phyloP scores from a whole-genome alignment of 2,888 invertebrate genomes.

The Nineta flava region DNA sequence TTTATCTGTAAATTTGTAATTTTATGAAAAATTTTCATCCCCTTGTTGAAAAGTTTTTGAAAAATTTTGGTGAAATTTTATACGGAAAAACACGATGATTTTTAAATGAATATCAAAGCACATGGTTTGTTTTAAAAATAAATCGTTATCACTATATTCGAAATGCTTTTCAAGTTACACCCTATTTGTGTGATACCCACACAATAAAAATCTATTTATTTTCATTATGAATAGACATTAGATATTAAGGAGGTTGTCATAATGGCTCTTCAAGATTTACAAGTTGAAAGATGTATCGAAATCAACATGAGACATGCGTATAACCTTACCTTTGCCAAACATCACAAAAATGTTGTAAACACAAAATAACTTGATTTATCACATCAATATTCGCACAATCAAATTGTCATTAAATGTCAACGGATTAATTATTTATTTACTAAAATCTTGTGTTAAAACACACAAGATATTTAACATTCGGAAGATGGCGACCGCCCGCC shows the following conservation, averaged over 20 bases:
- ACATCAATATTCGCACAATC: slow-evolving; percentile 10
- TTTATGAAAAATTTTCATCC: too few species aligned
- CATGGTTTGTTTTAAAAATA: too few species aligned
- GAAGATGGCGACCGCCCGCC: slow-evolving; percentile 41
- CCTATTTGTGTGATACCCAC: too few species aligned
- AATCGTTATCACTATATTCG: too few species aligned
- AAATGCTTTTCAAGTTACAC: too few species aligned
- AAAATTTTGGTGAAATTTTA: too few species aligned
- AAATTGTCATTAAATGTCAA: slow-evolving; percentile 6
- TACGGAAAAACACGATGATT: too few species aligned
- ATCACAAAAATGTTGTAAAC: slow-evolving; percentile 4
- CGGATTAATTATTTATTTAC: slow-evolving; percentile 9
- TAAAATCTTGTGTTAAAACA: slow-evolving; percentile 16
- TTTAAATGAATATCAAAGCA: too few species aligned
- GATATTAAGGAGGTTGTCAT: slow-evolving; percentile 6
- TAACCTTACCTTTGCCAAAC: slow-evolving; percentile 10
- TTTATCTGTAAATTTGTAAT: too few species aligned
- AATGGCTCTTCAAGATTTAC: slow-evolving; percentile 10
- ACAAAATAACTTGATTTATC: slow-evolving; percentile 7
- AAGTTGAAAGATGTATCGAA: slow-evolving; percentile 9
- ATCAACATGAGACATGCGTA: slow-evolving; percentile 7
- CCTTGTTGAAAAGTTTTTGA: too few species aligned
- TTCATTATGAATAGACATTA: too few species aligned
- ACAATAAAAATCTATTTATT: too few species aligned
- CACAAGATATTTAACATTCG: slow-evolving; percentile 31